phyloP scores from a whole-genome alignment of 2,113 vertebrate genomes.

The Leucopsar rothschildi region DNA sequence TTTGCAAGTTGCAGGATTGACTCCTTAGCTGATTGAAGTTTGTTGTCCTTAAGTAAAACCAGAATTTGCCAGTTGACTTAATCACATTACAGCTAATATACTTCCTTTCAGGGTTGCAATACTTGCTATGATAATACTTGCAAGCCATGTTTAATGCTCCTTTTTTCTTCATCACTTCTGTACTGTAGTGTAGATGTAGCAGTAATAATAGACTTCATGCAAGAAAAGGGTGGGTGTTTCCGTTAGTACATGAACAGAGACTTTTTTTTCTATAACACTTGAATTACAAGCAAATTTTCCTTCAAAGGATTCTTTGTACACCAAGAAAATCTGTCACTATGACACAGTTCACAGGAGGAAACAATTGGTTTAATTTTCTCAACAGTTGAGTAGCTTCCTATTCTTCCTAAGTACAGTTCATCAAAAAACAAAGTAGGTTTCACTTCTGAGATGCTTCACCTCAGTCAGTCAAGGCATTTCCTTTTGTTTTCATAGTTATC shows the following conservation, averaged over 20 bases:
- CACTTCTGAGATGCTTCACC: neutral
- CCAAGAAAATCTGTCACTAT: conserved; percentile 1
- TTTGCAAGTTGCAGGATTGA: neutral
- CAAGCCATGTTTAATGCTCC: neutral
- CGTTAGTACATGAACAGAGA: neutral
- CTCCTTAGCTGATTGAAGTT: neutral
- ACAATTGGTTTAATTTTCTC: conserved; percentile 16
- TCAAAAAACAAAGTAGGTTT: neutral
- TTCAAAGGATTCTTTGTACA: neutral
- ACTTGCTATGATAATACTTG: neutral
- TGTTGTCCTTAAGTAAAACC: neutral
- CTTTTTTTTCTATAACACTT: neutral
- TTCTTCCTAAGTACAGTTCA: neutral
- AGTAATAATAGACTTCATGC: neutral
- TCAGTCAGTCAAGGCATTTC: neutral
- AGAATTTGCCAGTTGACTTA: neutral
- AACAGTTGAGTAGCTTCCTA: neutral
- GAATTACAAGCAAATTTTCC: conserved; percentile 1
- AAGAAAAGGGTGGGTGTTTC: neutral
- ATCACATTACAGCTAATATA: neutral
- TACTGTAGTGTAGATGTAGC: neutral
- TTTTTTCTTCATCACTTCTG: neutral
- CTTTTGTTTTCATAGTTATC: neutral
- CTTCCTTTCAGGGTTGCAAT: neutral
- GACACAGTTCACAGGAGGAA: neutral